phyloP scores from a whole-genome alignment of 1,140 invertebrate species.

The Drosophila nikananu region DNA sequence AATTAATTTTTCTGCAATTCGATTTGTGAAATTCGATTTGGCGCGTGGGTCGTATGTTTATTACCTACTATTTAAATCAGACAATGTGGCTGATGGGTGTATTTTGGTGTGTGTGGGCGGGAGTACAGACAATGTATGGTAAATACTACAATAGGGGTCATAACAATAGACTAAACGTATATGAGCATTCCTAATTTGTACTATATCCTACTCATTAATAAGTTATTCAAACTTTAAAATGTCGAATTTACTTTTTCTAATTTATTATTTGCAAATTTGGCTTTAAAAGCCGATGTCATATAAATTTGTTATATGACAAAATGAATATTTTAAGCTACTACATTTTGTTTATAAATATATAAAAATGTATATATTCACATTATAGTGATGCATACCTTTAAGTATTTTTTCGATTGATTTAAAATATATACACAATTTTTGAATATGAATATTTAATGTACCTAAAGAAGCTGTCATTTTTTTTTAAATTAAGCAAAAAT shows the following conservation, averaged over 20 bases:
- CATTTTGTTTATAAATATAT: not conserved
- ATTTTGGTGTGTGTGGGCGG: constrained; percentile 19
- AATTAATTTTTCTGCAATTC: constrained; percentile 43
- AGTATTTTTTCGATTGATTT: too few relatives aligned
- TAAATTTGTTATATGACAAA: too few relatives aligned
- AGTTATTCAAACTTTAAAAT: not conserved
- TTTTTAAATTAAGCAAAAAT: not conserved
- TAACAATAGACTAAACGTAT: not conserved
- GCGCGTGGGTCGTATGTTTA: constrained; percentile 38
- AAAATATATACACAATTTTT: too few relatives aligned
- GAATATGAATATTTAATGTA: too few relatives aligned
- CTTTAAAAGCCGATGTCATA: too few relatives aligned
- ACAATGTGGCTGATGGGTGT: not conserved
- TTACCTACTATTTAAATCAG: constrained; percentile 40
- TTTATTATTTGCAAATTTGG: not conserved
- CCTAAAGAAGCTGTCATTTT: not conserved
- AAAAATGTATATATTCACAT: too few relatives aligned
- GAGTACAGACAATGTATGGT: constrained; percentile 7
- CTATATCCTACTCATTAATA: not conserved
- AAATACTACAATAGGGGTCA: constrained; percentile 21
- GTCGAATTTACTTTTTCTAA: too few relatives aligned
- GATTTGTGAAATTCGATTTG: constrained; percentile 43
- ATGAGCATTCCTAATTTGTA: not conserved
- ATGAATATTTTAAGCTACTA: not conserved
- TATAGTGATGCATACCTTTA: too few relatives aligned